A percentile compares a stretch with the other conserved stretches of the same genome.
phyloP scores from a whole-genome alignment of 2,888 invertebrate genomes.

The Aleiodes leptofemur region DNA sequence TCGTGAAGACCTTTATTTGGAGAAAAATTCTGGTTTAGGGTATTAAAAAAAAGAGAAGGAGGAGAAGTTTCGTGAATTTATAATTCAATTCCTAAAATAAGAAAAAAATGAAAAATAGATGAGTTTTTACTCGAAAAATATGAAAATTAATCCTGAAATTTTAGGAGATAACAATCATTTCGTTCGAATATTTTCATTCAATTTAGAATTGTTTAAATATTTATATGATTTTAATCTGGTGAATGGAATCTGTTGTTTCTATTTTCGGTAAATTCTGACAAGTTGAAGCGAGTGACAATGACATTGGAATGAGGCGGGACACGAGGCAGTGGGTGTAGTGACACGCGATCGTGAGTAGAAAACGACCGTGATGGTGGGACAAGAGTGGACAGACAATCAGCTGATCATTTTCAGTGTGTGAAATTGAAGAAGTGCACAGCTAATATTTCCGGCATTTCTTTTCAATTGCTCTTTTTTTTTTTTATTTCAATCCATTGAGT shows the following conservation, averaged over 20 bases:
- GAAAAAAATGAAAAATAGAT: too few relatives aligned
- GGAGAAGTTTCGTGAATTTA: too few relatives aligned
- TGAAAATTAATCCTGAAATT: too few relatives aligned
- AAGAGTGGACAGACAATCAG: conserved; percentile 21
- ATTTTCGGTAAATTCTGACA: background rate
- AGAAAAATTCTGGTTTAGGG: too few relatives aligned
- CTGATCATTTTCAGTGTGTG: conserved; percentile 26
- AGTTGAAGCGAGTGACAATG: conserved; percentile 23
- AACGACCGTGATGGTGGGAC: background rate
- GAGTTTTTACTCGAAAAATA: too few relatives aligned
- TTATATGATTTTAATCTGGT: too few relatives aligned
- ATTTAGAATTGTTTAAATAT: too few relatives aligned
- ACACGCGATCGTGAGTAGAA: conserved; percentile 26
- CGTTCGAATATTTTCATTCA: too few relatives aligned
- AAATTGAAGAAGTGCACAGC: background rate
- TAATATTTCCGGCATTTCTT: conserved; percentile 42
- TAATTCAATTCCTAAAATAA: too few relatives aligned
- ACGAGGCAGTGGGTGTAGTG: background rate
- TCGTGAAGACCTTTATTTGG: too few relatives aligned
- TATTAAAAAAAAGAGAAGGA: too few relatives aligned
- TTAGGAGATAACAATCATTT: too few relatives aligned
- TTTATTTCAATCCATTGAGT: background rate
- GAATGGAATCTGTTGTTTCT: background rate
- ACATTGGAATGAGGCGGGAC: conserved; percentile 30
- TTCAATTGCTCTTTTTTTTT: background rate